Conservation (phyloP, 1,140 invertebrate genomes). For the Tyrophagus putrescentiae region DNA sequence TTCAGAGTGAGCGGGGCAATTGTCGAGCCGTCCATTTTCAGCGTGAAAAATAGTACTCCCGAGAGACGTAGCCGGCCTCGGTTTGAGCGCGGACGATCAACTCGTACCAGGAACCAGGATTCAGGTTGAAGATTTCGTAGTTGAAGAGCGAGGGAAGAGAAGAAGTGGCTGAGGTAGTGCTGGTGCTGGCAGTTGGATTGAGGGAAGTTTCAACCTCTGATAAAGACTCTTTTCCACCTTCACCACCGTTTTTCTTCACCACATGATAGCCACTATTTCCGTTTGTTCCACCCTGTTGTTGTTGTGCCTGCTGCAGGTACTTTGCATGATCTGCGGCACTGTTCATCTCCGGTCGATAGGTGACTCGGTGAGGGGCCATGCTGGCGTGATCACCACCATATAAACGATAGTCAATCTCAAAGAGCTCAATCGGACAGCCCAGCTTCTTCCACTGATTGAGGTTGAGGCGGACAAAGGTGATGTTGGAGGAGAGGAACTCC, state of each 20-base stretch:
- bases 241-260: slow-evolving; percentile 3
- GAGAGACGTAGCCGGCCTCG: slow-evolving; percentile 82
- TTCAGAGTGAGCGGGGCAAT: slow-evolving; percentile 3
- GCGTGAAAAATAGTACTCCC: slow-evolving; percentile 83
- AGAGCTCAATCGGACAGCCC: slow-evolving; percentile 86
- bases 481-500: slow-evolving; percentile 59
- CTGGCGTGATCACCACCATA: slow-evolving; percentile 26
- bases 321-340: neutral
- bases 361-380: slow-evolving; percentile 23
- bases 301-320: slow-evolving; percentile 22
- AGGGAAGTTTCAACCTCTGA: neutral
- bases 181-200: neutral
- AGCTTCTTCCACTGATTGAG: slow-evolving; percentile 83
- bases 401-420: slow-evolving; percentile 77
- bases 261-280: neutral
- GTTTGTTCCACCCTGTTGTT: slow-evolving; percentile 24
- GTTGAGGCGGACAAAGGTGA: slow-evolving; percentile 78
- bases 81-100: slow-evolving; percentile 85
- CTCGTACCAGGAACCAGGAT: slow-evolving; percentile 31
- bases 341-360: neutral
- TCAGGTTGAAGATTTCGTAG: slow-evolving; percentile 37
- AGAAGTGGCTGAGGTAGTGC: no score
- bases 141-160: no score
- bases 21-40: slow-evolving; percentile 60
- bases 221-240: no score